phyloP scores from a whole-genome alignment of 2,113 vertebrate species.

The Pycnonotus jocosus region DNA sequence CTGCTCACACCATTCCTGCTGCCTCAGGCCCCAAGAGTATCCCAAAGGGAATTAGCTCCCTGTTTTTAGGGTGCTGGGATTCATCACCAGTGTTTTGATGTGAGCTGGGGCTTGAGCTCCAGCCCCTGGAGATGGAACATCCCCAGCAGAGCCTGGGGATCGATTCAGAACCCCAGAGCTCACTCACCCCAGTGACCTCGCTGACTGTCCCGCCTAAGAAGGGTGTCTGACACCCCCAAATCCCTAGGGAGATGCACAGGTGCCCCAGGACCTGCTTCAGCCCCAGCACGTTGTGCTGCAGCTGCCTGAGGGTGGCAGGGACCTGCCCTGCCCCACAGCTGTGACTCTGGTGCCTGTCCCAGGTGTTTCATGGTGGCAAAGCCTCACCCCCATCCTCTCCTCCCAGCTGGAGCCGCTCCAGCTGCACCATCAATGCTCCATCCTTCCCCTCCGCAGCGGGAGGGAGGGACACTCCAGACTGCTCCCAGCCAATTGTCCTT shows the following conservation, averaged over 20 bases:
- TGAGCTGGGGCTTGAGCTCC: not conserved
- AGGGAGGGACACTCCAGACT: not conserved
- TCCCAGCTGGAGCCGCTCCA: not conserved
- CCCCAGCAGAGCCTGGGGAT: not conserved
- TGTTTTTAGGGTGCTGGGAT: not conserved
- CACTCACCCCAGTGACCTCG: rapidly evolving
- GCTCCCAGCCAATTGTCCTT: not conserved
- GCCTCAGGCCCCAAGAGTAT: not conserved
- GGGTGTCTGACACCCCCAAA: not conserved
- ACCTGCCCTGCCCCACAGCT: not conserved
- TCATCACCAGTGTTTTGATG: rapidly evolving
- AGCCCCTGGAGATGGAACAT: not conserved
- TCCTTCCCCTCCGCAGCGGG: not conserved
- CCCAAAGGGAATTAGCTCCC: not conserved
- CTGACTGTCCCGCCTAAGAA: rapidly evolving
- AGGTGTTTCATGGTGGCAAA: not conserved
- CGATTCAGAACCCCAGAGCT: not conserved
- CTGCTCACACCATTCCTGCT: not conserved
- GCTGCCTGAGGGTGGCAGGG: not conserved
- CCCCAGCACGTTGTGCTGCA: not conserved
- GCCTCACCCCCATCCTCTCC: not conserved
- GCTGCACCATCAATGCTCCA: not conserved
- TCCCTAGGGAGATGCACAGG: not conserved
- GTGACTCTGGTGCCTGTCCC: not conserved
- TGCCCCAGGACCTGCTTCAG: not conserved